Evolutionary conservation across 2,797 vertebrate genomes (phyloP).

Genomic region (Dicrostonyx torquatus): DNA sequence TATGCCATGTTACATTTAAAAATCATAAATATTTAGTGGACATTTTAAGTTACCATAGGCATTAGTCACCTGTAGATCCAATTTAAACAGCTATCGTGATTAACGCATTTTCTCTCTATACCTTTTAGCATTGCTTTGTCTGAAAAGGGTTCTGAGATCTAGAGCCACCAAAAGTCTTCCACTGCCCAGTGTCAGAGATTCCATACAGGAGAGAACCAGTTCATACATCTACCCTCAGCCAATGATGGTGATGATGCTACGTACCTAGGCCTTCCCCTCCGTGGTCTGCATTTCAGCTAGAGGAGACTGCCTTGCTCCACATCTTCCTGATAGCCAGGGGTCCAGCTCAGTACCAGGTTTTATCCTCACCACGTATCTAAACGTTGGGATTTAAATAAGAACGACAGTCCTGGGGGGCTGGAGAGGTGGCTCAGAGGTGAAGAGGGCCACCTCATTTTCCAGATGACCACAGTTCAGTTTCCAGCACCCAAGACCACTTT

Average conservation of each 20-base stretch:
- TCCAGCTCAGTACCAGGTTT: background rate
- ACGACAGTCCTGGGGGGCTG: background rate
- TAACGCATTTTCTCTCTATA: background rate
- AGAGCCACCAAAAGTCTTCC: background rate
- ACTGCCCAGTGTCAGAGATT: background rate
- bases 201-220: background rate
- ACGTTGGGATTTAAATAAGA: background rate
- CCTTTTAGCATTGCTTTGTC: background rate
- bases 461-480: background rate
- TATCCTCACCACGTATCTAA: background rate
- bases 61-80: background rate
- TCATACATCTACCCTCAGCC: background rate
- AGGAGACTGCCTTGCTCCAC: fast-evolving
- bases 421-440: background rate
- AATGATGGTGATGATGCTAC: fast-evolving
- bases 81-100: background rate
- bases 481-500: background rate
- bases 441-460: background rate
- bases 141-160: background rate
- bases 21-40: conserved; percentile 33
- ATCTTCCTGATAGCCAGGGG: background rate
- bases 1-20: background rate
- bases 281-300: background rate
- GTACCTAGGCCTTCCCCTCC: background rate
- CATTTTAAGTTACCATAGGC: conserved; percentile 14